These are phyloP conservation scores for Acrocephalus arundinaceus DNA, from an alignment of 2,113 vertebrate genomes.

Conservation along the genomic window DNA sequence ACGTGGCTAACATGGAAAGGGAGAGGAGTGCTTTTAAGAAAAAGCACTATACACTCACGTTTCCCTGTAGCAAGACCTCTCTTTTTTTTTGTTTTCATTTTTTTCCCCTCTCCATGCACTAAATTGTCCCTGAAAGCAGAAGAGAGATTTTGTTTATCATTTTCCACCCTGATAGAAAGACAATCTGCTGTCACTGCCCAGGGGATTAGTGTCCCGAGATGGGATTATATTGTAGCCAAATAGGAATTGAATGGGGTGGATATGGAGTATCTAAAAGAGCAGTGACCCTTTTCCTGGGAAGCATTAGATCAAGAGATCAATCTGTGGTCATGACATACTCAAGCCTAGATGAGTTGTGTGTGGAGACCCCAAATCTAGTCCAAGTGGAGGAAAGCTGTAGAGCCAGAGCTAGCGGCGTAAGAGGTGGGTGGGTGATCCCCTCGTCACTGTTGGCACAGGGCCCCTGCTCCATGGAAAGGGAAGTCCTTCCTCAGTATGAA, in stretches of 20 bases:
- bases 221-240: constrained; percentile 65
- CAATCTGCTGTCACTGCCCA: constrained; percentile 53
- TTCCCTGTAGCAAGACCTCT: neutral
- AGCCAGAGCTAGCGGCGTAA: neutral
- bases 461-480: neutral
- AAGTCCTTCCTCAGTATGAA: neutral
- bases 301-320: neutral
- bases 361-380: neutral
- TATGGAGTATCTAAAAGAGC: constrained; percentile 34
- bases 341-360: neutral
- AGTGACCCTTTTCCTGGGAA: constrained; percentile 21
- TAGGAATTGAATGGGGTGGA: constrained; percentile 29
- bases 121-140: neutral
- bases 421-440: neutral
- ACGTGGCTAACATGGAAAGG: neutral
- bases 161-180: constrained; percentile 29
- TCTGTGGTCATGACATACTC: neutral
- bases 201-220: constrained; percentile 59
- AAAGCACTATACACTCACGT: accelerated
- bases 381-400: neutral
- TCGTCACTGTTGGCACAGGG: neutral
- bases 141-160: constrained; percentile 27
- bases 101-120: neutral
- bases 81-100: neutral
- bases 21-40: neutral